phyloP scores from a whole-genome alignment of 2,113 vertebrate genomes.

The Amphiprion percula region DNA sequence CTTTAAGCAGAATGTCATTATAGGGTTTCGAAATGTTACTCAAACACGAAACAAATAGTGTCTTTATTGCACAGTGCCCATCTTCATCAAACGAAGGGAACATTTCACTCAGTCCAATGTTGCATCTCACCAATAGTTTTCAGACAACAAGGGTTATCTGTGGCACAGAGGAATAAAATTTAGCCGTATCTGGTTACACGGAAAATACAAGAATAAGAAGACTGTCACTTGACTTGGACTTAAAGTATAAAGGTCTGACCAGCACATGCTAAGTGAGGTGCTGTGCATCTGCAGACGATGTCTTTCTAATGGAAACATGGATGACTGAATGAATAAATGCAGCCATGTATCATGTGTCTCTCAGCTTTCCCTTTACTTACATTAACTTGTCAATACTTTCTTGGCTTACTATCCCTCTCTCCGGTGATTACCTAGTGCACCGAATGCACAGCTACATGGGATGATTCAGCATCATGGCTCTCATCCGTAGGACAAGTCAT shows the following conservation, averaged over 20 bases:
- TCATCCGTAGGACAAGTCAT: slow-evolving; percentile 23
- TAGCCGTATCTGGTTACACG: too few species aligned
- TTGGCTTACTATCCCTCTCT: slow-evolving; percentile 5
- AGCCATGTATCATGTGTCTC: slow-evolving; percentile 28
- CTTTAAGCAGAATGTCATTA: too few species aligned
- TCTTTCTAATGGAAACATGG: slow-evolving; percentile 25
- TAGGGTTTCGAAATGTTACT: too few species aligned
- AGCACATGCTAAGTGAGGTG: slow-evolving; percentile 15
- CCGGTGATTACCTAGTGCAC: neutral
- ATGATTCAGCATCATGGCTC: slow-evolving; percentile 24
- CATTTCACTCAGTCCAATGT: too few species aligned
- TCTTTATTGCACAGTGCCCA: too few species aligned
- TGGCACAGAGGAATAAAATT: too few species aligned
- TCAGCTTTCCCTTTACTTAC: slow-evolving; percentile 22
- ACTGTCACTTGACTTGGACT: neutral
- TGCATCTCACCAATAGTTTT: too few species aligned
- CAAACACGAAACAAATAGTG: too few species aligned
- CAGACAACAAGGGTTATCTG: too few species aligned
- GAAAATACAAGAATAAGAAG: neutral
- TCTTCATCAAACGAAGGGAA: too few species aligned
- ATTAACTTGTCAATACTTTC: slow-evolving; percentile 43
- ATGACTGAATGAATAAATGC: slow-evolving; percentile 35
- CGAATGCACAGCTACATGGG: neutral
- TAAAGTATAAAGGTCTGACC: neutral
- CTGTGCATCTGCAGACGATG: slow-evolving; percentile 13